Evolutionary conservation across 2,113 vertebrate species (phyloP), one percentile per base, ranked within the genome.

Genomic region (Notothenia rossii): DNA sequence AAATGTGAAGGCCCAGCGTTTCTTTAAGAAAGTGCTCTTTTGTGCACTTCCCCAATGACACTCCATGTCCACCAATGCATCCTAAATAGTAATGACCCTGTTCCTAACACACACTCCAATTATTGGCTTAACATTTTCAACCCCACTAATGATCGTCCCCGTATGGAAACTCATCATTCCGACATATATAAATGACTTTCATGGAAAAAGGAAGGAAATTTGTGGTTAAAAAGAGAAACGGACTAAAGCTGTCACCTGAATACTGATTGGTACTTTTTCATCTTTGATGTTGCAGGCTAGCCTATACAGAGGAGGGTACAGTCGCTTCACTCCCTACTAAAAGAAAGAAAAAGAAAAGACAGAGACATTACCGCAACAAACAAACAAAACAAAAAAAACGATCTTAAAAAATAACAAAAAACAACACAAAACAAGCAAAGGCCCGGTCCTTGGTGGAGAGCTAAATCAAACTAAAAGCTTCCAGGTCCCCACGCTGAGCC

Each of bases 281-380:
- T 97, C 97, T 97, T 97, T 97, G 96, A 97, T 96, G 97, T 97
- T 98, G 96, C 97, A 98, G 97, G 97, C 97, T 96, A 96, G 97
- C 96, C 97, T 97, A 93, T 97, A 96, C 96, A 96, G 97, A 96
- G 97, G 97, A 97, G 97, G 97, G 94, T 96, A 95, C 97, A 96
- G 96, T 96, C 97, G 96, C 97, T 97, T 97, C 96, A 96, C 96
- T 95, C 97, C 97, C 96, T 98, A 97, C 97, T 97, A 97, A 90
- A 91, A 81, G 83, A 87, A 83, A 91, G 77, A 88, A 72, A 82
- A 82, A 93, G 94, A 92, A 85, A 86, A 88, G 92, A 91, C 76
- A 91, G 85, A 92, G 88, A 93, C 89, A 88, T 90, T 92, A 56
- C 85, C 67, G 79, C 88, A 86, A 84, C 90, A 94, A 92, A 91